A percentile compares a stretch with the other conserved stretches of the same genome.
Conservation (phyloP, 1,140 invertebrate genomes). For the Galleria mellonella region DNA sequence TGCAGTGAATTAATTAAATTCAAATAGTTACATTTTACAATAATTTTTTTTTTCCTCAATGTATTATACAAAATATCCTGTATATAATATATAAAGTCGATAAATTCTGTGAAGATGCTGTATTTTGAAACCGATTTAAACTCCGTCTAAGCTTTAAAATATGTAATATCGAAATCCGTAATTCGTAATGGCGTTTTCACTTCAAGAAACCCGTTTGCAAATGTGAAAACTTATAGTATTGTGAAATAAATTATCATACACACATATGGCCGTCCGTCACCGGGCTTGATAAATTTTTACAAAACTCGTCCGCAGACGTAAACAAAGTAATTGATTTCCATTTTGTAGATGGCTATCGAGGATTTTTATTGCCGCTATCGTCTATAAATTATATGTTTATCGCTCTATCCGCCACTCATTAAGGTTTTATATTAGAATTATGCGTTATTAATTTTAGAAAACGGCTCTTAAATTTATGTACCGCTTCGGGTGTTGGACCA, state of each 20-base stretch:
- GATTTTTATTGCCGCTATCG: slow-evolving; percentile 32
- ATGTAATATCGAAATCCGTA: too few species aligned
- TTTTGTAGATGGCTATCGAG: slow-evolving; percentile 20
- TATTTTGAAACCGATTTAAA: too few species aligned
- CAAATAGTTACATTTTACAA: too few species aligned
- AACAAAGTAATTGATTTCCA: slow-evolving; percentile 36
- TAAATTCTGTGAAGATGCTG: too few species aligned
- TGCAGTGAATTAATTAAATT: too few species aligned
- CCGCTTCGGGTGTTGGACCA: slow-evolving; percentile 15
- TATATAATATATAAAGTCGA: too few species aligned
- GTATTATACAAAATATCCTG: too few species aligned
- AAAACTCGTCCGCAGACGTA: slow-evolving; percentile 10
- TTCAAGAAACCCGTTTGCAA: too few species aligned
- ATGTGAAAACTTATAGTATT: not conserved
- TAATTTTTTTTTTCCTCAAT: too few species aligned
- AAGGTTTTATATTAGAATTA: slow-evolving; percentile 59
- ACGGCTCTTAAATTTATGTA: slow-evolving; percentile 45
- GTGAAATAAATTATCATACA: slow-evolving; percentile 7
- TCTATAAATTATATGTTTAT: slow-evolving; percentile 52
- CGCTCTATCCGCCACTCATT: slow-evolving; percentile 63
- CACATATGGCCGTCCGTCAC: not conserved
- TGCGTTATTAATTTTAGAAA: slow-evolving; percentile 63
- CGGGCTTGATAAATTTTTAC: slow-evolving; percentile 2
- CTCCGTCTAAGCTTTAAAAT: too few species aligned
- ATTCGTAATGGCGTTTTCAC: too few species aligned